Evolutionary conservation across 2,797 vertebrate species (phyloP), one percentile per base, ranked within the genome.

Genomic region (Hafferia zeledoni): DNA sequence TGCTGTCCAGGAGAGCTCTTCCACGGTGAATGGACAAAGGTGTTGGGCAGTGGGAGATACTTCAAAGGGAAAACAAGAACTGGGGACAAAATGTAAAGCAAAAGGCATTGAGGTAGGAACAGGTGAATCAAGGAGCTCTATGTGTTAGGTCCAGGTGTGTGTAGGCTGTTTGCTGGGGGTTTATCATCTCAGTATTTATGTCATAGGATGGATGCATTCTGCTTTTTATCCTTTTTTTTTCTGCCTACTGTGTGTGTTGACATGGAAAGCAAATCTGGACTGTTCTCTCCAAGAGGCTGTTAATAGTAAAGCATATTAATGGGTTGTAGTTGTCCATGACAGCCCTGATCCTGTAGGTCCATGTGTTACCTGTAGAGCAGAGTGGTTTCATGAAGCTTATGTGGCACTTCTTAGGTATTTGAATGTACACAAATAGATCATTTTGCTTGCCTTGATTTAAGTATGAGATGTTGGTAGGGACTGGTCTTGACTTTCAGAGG

Each of bases 401-500:
- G 27, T 64, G 64, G 28, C 27, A 43, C 30, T 28, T 30, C 7
- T 43, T 49, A 17, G 28, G 7, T 56, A 2, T 57, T 80, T 50
- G 43, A 35, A 50, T 50, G 7, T 41, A 41, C 2, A 5, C 0
- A 2, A 0, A 0, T 13, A 23, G 19, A 10, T 67, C 22, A 23
- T 20, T 28, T 15, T 78, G 47, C 18, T 78, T 84, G 55, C 27
- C 25, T 79, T 64, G 46, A 31, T 57, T 63, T 49, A 20, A 50
- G 24, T 31, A 10, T 23, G 24, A 41, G 31, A 43, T 30, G 12
- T 53, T 68, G 31, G 9, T 44, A 18, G 67, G 49, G 22, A 31
- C n/a, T 53, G 12, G 16, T 63, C 52, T 65, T 52, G 35, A 35
- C 19, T 69, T 83, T 87, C 53, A 77, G 43, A 64, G 55, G 12